Percentiles rank a stretch among this genome's conserved stretches.
phyloP scores from a whole-genome alignment of 2,888 invertebrate species.

The Chromoteleia sp. region DNA sequence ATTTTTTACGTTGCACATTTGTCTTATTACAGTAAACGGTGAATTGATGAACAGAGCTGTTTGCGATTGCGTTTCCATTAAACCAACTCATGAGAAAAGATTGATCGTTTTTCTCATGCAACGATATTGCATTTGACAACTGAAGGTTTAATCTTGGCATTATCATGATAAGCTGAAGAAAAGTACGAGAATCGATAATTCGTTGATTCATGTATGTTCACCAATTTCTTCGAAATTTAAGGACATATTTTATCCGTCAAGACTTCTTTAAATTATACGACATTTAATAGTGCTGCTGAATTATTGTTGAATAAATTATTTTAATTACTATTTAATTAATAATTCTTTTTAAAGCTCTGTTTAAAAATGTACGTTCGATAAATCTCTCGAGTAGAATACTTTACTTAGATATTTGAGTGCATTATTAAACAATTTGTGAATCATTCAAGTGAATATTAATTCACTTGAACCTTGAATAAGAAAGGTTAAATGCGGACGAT shows the following conservation, averaged over 20 bases:
- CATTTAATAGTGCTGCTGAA: neutral
- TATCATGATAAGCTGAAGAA: slow-evolving; percentile 52
- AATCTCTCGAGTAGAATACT: too few species aligned
- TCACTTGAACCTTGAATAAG: too few species aligned
- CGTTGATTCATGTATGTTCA: slow-evolving; percentile 50
- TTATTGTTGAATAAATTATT: neutral
- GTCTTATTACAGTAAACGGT: slow-evolving; percentile 43
- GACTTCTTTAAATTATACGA: neutral
- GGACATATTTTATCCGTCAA: slow-evolving; percentile 27
- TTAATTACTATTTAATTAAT: neutral
- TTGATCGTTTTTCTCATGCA: slow-evolving; percentile 56
- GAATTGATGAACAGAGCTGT: slow-evolving; percentile 41
- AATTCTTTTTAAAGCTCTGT: neutral
- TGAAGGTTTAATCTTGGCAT: slow-evolving; percentile 60
- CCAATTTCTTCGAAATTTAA: slow-evolving; percentile 30
- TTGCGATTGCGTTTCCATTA: slow-evolving; percentile 58
- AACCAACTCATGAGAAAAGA: slow-evolving; percentile 48
- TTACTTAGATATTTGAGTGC: too few species aligned
- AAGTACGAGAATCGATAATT: slow-evolving; percentile 57
- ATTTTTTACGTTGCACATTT: slow-evolving; percentile 29
- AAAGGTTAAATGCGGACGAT: too few species aligned
- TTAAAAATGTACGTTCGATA: too few species aligned
- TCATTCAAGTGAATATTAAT: too few species aligned
- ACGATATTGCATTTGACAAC: slow-evolving; percentile 67
- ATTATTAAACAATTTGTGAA: too few species aligned